phyloP scores from a whole-genome alignment of 1,140 invertebrate genomes.

The Eurytemora carolleeae region DNA sequence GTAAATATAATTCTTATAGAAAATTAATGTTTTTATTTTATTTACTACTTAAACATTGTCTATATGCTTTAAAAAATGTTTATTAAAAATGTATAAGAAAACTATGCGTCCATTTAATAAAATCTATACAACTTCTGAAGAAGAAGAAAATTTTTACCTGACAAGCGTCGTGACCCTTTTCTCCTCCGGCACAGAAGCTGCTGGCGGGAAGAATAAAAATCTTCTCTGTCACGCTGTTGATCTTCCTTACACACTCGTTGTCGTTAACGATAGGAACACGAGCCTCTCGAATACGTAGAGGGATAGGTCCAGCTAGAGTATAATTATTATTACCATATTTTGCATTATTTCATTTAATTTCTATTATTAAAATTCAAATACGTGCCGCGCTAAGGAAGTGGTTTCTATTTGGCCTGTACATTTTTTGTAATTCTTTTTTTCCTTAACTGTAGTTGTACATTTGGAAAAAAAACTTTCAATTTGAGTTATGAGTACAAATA shows the following conservation, averaged over 20 bases:
- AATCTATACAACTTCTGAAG: too few species aligned
- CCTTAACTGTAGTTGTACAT: too few species aligned
- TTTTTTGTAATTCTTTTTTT: too few species aligned
- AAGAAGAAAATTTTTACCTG: slow-evolving; percentile 48
- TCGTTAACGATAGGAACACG: slow-evolving; percentile 82
- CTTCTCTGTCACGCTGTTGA: slow-evolving; percentile 80
- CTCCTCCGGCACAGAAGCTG: slow-evolving; percentile 78
- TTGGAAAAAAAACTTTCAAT: too few species aligned
- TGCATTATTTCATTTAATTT: neutral
- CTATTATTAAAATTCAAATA: too few species aligned
- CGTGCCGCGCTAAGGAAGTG: too few species aligned
- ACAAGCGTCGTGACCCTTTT: slow-evolving; percentile 75
- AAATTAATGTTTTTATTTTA: neutral
- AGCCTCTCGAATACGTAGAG: slow-evolving; percentile 62
- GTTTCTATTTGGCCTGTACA: too few species aligned
- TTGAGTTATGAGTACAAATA: too few species aligned
- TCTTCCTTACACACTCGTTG: slow-evolving; percentile 69
- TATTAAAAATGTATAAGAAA: too few species aligned
- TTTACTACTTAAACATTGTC: too few species aligned
- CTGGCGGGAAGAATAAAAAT: slow-evolving; percentile 71
- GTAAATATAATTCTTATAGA: neutral
- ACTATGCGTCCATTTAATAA: too few species aligned
- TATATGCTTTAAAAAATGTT: too few species aligned
- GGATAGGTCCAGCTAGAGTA: slow-evolving; percentile 61
- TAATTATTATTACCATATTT: neutral